phyloP scores from a whole-genome alignment of 2,113 vertebrate species.

The Falcunculus frontatus region DNA sequence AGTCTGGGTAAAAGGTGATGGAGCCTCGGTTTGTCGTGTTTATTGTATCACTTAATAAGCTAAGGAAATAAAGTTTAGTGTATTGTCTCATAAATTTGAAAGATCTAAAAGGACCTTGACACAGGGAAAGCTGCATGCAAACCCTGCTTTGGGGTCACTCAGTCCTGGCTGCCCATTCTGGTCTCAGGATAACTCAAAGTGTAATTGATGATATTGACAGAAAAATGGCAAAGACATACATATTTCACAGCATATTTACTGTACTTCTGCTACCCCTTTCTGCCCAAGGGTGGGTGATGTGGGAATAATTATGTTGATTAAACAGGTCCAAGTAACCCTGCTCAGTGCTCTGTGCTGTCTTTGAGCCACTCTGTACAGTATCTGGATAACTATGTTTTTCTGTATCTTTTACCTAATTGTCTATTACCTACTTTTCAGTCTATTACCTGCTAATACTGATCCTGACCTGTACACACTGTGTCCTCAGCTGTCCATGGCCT shows the following conservation, averaged over 20 bases:
- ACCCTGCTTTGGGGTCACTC: not conserved
- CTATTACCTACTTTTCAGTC: not conserved
- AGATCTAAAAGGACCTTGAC: not conserved
- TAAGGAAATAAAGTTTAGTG: not conserved
- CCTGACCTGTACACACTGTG: too few relatives aligned
- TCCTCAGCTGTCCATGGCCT: not conserved
- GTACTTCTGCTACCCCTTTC: not conserved
- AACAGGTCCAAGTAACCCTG: not conserved
- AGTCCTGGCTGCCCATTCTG: not conserved
- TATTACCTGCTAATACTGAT: not conserved
- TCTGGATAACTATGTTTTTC: not conserved
- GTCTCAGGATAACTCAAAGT: not conserved
- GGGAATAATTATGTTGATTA: not conserved
- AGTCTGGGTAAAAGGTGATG: not conserved
- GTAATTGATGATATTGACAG: not conserved
- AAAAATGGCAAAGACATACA: not conserved
- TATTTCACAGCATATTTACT: not conserved
- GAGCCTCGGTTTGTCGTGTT: accelerated
- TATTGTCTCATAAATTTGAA: not conserved
- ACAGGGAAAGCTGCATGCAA: not conserved
- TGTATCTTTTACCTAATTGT: not conserved
- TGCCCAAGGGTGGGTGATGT: not conserved
- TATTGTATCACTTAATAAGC: not conserved
- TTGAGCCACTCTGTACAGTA: not conserved
- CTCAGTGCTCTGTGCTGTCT: not conserved